Evolutionary conservation across 2,888 invertebrate genomes (phyloP).

Genomic region (Callosobruchus maculatus): DNA sequence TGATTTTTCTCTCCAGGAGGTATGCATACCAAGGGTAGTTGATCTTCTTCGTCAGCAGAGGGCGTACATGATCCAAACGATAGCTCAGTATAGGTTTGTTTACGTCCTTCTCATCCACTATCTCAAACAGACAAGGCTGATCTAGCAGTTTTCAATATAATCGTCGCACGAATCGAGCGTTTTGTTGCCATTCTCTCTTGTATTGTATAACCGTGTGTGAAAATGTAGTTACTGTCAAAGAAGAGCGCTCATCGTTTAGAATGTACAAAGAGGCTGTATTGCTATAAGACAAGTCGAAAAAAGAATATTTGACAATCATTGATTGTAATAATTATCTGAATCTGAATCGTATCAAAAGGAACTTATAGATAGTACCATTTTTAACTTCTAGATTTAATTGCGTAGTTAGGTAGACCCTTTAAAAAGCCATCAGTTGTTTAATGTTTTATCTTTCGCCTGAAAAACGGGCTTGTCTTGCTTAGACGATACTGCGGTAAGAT

Average conservation of each 20-base stretch:
- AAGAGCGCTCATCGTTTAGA: not conserved
- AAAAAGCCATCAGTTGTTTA: too few species aligned
- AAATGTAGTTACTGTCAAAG: not conserved
- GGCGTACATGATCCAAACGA: conserved; percentile 82
- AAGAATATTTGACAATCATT: too few species aligned
- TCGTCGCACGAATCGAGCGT: not conserved
- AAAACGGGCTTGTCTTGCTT: too few species aligned
- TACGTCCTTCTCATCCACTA: conserved; percentile 82
- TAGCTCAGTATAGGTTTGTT: conserved; percentile 86
- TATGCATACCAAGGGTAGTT: conserved; percentile 81
- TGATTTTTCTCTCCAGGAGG: conserved; percentile 57
- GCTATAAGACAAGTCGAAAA: too few species aligned
- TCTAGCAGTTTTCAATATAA: conserved; percentile 50
- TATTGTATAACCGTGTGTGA: not conserved
- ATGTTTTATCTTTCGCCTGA: too few species aligned
- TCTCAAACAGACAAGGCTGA: conserved; percentile 81
- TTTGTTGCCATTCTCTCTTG: not conserved
- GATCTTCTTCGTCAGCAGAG: conserved; percentile 81
- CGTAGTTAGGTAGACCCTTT: too few species aligned
- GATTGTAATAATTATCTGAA: too few species aligned
- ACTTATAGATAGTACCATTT: too few species aligned
- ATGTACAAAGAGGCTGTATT: not conserved
- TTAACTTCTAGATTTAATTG: too few species aligned
- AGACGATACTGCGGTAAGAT: too few species aligned
- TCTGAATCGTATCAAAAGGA: too few species aligned